Base-by-base conservation (phyloP, 2,888 invertebrate genomes). In the Mycalesis mineus region DNA sequence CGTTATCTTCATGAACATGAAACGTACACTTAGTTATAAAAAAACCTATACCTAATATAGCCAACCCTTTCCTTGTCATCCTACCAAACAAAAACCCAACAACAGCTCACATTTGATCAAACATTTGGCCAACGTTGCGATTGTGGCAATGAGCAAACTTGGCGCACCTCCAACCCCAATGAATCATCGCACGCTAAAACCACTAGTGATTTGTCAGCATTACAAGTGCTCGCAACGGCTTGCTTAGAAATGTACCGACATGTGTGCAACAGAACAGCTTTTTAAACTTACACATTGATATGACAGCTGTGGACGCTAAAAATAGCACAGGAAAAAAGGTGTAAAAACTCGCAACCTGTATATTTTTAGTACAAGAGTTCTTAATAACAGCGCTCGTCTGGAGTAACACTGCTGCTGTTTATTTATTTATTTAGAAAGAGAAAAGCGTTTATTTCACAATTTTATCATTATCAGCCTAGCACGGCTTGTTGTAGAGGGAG, bases 141-240 rank as follows among this genome's bases (percentile, higher is more conserved):
- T 50, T 51, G 48, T 54, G 57, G 47, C 51, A 44, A 48, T 51
- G 54, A 41, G 40, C 28, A 41, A 73, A 54, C 47, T 59, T 84
- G 85, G 85, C 83, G 66, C 44, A 36, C 60, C 67, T 82, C 85
- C 85, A 84, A 75, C 71, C 67, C 66, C 71, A 73, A 84, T 85
- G 85, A 86, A 84, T 86, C 85, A 84, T 83, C 73, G 75, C 77
- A 68, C 68, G 72, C 78, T 54, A 49, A 75, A 77, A 81, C 82
- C 83, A 71, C 74, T 69, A 73, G 68, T 76, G 74, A 85, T 85
- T 84, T 84, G 85, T 85, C 85, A 83, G 80, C 80, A 75, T 80
- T 82, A 81, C 76, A 73, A 68, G 68, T 68, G 68, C 63, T 65
- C 66, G 69, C 67, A 63, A 13, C 40, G 39, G 40, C 51, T 51